Base-by-base conservation (phyloP, 2,888 invertebrate genomes). In the Nomada hirtipes region DNA sequence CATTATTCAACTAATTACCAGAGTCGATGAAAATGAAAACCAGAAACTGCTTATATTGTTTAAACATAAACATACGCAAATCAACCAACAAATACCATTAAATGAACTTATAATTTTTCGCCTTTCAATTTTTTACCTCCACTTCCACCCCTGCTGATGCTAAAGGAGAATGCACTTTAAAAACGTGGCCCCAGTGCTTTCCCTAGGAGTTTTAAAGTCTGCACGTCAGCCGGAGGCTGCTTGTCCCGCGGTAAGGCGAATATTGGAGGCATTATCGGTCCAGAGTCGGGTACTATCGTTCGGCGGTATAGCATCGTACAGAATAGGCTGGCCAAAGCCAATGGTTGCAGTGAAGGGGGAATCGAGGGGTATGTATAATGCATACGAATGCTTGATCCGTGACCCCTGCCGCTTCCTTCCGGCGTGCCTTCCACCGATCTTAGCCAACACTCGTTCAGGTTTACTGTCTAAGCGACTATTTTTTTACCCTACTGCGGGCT, bases 301-400 rank as follows among this genome's bases (percentile, higher is more conserved):
- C 59, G 63, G 63, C 47, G 52, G 55, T 84, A 76, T 71, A 80
- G 65, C 52, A 11, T 50, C 57, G 61, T 63, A 74, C 42, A 77
- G 79, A 79, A 84, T 84, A 86, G 87, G 77, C 86, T 68, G 76
- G 42, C 76, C 77, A 71, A 67, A 81, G 81, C 36, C 83, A 79
- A 81, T 74, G 84, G 74, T 79, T 73, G 82, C 79, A 64, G 64
- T 76, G 67, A 71, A 2, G 18, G 20, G 11, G 68, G 2, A 18
- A 26, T 11, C 77, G 73, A 70, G 76, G 69, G 67, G 63, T 69
- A 90, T 91, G 89, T 88, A 89, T 91, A 90, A 91, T 91, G 87
- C 89, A 91, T 88, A 79, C 67, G 71, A 69, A 74, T 82, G 84
- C 80, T 87, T 87, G 88, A 89, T 91, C 89, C 87, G 88, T 85